Evolutionary conservation across 1,140 invertebrate genomes (phyloP).

Genomic region (Papilio aristodemus): DNA sequence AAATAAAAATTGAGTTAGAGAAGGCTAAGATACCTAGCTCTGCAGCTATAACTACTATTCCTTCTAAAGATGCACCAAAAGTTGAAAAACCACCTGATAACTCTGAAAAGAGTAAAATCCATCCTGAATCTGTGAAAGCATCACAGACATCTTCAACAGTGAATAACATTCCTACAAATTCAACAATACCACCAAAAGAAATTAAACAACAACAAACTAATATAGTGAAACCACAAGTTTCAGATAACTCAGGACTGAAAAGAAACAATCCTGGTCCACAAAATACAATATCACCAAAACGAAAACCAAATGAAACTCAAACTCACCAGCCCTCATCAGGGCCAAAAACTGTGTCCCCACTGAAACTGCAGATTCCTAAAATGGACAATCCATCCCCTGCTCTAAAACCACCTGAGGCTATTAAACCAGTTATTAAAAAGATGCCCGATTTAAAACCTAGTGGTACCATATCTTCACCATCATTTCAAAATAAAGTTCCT

Average conservation of each 20-base stretch:
- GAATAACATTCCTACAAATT: conserved; percentile 35
- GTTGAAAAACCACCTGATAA: conserved; percentile 37
- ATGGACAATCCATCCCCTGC: conserved; percentile 45
- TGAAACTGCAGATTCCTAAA: conserved; percentile 69
- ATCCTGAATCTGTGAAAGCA: conserved; percentile 39
- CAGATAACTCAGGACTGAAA: conserved; percentile 55
- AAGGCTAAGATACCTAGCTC: conserved; percentile 56
- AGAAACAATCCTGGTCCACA: conserved; percentile 48
- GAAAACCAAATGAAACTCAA: conserved; percentile 52
- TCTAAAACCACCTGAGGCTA: conserved; percentile 49
- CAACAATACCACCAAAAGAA: conserved; percentile 47
- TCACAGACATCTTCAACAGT: conserved; percentile 32
- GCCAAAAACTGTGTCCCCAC: conserved; percentile 66
- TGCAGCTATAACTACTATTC: conserved; percentile 35
- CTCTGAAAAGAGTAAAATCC: conserved; percentile 39
- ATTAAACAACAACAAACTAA: conserved; percentile 46
- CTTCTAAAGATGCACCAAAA: conserved; percentile 40
- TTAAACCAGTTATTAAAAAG: conserved; percentile 60
- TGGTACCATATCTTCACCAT: conserved; percentile 40
- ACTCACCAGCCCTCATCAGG: conserved; percentile 39
- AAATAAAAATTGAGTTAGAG: conserved; percentile 71
- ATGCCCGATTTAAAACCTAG: conserved; percentile 73
- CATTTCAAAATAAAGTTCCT: conserved; percentile 56
- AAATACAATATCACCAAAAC: conserved; percentile 57
- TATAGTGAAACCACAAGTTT: conserved; percentile 41